phyloP scores from a whole-genome alignment of 2,797 vertebrate genomes.

The Coendou prehensilis region DNA sequence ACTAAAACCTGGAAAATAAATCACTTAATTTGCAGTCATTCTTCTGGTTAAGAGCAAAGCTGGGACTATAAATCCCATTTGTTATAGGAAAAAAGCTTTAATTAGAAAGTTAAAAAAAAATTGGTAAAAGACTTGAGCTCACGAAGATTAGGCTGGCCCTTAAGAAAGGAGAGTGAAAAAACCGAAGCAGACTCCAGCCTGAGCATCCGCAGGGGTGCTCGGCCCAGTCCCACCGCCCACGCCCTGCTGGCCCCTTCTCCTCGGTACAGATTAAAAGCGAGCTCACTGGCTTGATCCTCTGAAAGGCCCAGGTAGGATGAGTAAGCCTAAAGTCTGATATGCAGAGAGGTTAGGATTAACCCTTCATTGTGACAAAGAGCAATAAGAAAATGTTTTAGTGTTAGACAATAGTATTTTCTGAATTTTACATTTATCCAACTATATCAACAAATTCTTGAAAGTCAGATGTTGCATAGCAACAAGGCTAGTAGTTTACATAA shows the following conservation, averaged over 20 bases:
- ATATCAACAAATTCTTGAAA: constrained; percentile 18
- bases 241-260: background rate
- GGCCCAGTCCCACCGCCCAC: background rate
- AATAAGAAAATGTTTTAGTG: constrained; percentile 20
- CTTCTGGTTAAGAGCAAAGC: background rate
- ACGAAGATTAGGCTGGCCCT: background rate
- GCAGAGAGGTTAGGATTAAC: background rate
- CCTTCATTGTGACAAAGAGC: background rate
- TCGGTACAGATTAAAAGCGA: background rate
- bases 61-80: background rate
- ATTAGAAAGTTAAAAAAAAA: background rate
- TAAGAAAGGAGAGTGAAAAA: background rate
- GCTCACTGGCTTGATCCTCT: background rate
- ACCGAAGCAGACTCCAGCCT: background rate
- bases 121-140: background rate
- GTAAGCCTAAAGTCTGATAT: background rate
- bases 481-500: background rate
- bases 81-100: background rate
- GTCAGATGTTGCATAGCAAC: background rate
- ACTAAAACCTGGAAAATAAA: constrained; percentile 9
- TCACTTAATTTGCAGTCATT: background rate
- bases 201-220: background rate
- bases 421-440: constrained; percentile 34
- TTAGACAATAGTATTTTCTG: background rate
- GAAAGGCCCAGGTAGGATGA: background rate